Conservation (phyloP, 2,797 vertebrate species). For the Chromis chromis region DNA sequence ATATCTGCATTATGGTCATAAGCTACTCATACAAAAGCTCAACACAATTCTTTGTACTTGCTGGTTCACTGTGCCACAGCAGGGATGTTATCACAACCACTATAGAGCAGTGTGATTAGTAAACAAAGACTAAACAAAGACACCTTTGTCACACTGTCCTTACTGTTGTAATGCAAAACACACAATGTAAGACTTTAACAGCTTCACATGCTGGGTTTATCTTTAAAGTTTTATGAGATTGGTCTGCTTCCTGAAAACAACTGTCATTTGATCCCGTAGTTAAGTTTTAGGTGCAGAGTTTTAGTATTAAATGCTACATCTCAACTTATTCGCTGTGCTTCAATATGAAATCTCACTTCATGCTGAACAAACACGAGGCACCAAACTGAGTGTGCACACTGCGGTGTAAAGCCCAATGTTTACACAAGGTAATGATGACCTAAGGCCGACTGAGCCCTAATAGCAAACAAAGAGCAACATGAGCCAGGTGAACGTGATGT, state of each 20-base stretch:
- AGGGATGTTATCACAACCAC: conserved; percentile 22
- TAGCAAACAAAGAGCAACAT: conserved; percentile 56
- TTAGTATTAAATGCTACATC: neutral
- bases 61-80: neutral
- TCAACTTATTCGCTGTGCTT: neutral
- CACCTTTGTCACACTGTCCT: conserved; percentile 33
- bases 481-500: conserved; percentile 3
- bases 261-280: neutral
- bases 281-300: neutral
- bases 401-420: conserved; percentile 30
- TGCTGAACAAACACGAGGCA: neutral
- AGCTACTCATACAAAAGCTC: neutral
- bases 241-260: neutral
- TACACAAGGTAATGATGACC: conserved; percentile 40
- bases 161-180: conserved; percentile 28
- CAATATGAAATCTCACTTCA: neutral
- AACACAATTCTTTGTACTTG: neutral
- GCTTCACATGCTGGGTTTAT: neutral
- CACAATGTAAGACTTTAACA: neutral
- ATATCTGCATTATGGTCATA: neutral
- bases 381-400: neutral
- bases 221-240: neutral
- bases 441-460: conserved; percentile 43
- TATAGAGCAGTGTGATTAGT: conserved; percentile 43
- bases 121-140: conserved; percentile 61